phyloP scores from a whole-genome alignment of 2,888 invertebrate genomes.

The Pammene aurita region DNA sequence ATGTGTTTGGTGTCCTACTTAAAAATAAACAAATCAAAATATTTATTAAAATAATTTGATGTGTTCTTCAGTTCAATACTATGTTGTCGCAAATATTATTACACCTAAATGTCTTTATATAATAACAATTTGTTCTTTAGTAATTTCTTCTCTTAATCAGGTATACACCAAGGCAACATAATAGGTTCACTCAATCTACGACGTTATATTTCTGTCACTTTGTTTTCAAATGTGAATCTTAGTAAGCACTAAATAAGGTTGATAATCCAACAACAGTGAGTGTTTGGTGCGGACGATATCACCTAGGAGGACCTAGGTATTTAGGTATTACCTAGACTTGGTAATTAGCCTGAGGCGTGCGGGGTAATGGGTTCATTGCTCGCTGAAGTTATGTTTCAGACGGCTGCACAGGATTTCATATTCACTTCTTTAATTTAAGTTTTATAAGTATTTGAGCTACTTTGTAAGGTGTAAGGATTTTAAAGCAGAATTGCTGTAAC shows the following conservation, averaged over 20 bases:
- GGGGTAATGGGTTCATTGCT: slow-evolving; percentile 37
- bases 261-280: background rate
- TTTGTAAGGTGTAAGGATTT: slow-evolving; percentile 13
- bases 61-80: too few relatives aligned
- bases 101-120: background rate
- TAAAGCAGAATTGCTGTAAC: background rate
- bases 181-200: background rate
- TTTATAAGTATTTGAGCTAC: slow-evolving; percentile 26
- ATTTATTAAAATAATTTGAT: too few relatives aligned
- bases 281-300: background rate
- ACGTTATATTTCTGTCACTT: too few relatives aligned
- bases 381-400: slow-evolving; percentile 35
- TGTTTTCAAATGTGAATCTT: slow-evolving; percentile 1
- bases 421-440: slow-evolving; percentile 38
- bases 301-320: slow-evolving; percentile 23
- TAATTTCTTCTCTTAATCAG: slow-evolving; percentile 9
- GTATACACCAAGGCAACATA: slow-evolving; percentile 28
- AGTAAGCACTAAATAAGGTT: background rate
- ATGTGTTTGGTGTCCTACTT: too few relatives aligned
- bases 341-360: slow-evolving; percentile 32
- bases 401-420: slow-evolving; percentile 37
- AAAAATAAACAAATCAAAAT: too few relatives aligned
- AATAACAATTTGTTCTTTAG: background rate
- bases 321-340: slow-evolving; percentile 32
- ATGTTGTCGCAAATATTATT: background rate